These are phyloP conservation scores for Onychomys torridus DNA, from an alignment of 2,797 vertebrate species.

Conservation along the genomic window DNA sequence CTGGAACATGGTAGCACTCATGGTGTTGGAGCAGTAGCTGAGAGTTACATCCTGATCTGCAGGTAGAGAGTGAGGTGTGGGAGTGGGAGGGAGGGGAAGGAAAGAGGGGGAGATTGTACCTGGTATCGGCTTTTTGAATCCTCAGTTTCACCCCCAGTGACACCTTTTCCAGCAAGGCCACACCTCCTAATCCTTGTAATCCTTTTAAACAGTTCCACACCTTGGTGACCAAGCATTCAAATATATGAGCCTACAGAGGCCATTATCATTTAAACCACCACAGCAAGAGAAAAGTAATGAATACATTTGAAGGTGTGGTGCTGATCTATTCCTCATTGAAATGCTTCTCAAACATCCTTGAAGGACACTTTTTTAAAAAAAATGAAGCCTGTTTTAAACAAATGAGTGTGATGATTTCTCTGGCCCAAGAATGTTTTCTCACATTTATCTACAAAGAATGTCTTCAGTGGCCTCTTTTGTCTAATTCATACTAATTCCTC, in stretches of 20 bases:
- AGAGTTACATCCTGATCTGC: neutral
- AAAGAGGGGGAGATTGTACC: no score
- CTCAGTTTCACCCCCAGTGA: neutral
- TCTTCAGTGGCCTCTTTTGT: neutral
- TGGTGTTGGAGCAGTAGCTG: neutral
- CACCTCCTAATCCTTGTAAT: neutral
- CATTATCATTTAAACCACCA: neutral
- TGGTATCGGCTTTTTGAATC: neutral
- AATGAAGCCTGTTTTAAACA: neutral
- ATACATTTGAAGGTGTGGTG: neutral
- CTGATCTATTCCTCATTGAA: neutral
- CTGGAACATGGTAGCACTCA: neutral
- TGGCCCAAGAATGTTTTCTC: neutral
- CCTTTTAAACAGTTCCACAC: neutral
- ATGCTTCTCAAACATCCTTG: neutral
- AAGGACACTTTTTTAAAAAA: neutral
- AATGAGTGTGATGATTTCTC: neutral
- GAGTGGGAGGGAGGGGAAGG: neutral
- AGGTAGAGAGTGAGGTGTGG: neutral
- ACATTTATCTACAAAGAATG: neutral
- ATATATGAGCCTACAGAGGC: neutral
- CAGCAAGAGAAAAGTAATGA: neutral
- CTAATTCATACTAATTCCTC: neutral
- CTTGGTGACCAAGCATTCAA: neutral
- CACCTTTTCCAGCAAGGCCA: neutral